These are phyloP conservation scores for Etheostoma perlongum DNA, from an alignment of 2,797 vertebrate genomes.

Conservation along the genomic window DNA sequence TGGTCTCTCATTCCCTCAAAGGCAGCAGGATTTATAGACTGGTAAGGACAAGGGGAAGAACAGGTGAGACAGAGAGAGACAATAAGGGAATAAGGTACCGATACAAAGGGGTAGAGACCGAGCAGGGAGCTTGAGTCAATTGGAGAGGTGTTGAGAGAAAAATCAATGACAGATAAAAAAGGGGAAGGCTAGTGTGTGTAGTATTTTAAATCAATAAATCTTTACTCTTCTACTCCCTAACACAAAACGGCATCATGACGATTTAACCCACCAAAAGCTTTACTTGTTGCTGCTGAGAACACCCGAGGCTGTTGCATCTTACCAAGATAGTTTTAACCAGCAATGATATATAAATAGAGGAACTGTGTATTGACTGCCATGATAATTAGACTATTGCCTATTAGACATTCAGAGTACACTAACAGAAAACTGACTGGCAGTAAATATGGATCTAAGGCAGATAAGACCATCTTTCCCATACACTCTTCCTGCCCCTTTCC, in stretches of 20 bases:
- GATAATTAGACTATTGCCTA: no score
- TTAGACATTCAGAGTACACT: background rate
- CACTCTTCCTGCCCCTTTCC: background rate
- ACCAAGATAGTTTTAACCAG: background rate
- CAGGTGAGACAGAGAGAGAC: constrained; percentile 6
- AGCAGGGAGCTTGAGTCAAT: background rate
- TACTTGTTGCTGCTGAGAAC: background rate
- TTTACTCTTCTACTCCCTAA: background rate
- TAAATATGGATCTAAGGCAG: background rate
- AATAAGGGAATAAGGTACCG: background rate
- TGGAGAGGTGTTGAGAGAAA: constrained; percentile 8
- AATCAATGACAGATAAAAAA: constrained; percentile 25
- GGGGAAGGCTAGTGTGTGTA: background rate
- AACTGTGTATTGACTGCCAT: background rate
- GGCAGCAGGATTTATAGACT: constrained; percentile 26
- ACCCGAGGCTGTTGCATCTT: background rate
- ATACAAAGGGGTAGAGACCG: background rate
- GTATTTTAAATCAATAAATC: constrained; percentile 37
- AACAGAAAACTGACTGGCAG: background rate
- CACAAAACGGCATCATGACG: background rate
- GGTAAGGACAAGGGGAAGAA: constrained; percentile 13
- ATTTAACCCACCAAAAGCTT: background rate
- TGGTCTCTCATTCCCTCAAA: constrained; percentile 33
- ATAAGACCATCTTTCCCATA: background rate
- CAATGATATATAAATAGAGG: background rate